A percentile compares a stretch with the other conserved stretches of the same genome.
These are phyloP conservation scores for Diplosoma virens DNA, from an alignment of 23 tunicate species.

Conservation along the genomic window DNA sequence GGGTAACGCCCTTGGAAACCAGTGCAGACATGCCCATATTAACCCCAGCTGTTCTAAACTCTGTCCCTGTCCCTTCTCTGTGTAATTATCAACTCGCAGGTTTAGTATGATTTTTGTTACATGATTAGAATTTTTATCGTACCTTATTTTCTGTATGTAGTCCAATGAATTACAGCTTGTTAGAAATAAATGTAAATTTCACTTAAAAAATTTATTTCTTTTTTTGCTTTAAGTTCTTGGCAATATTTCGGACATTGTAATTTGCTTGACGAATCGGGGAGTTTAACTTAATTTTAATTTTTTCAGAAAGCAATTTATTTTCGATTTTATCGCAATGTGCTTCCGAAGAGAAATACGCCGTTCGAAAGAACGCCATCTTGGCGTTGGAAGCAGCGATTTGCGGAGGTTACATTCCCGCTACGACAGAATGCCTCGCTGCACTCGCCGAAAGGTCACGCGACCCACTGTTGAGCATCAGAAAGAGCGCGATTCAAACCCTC, in stretches of 20 bases:
- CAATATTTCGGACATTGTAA: not conserved
- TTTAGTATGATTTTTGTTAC: not conserved
- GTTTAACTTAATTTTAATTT: too few relatives aligned
- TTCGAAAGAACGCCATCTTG: constrained; percentile 59
- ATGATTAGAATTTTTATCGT: not conserved
- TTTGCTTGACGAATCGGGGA: too few relatives aligned
- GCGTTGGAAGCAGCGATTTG: constrained; percentile 48
- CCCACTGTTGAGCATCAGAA: constrained; percentile 68
- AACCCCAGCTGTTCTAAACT: constrained; percentile 37
- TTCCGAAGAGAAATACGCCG: constrained; percentile 50
- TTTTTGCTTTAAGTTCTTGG: too few relatives aligned
- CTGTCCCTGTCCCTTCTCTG: constrained; percentile 39
- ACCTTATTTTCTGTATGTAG: too few relatives aligned
- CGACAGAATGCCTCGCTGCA: constrained; percentile 21
- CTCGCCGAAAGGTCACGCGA: constrained; percentile 46
- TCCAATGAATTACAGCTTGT: too few relatives aligned
- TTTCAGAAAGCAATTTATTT: constrained; percentile 20
- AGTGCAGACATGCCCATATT: constrained; percentile 4
- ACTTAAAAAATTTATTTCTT: too few relatives aligned
- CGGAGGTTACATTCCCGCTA: constrained; percentile 34
- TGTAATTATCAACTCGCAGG: not conserved
- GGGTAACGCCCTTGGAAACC: constrained; percentile 12
- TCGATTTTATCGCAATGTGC: constrained; percentile 31
- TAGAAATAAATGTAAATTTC: too few relatives aligned
- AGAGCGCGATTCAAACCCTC: constrained; percentile 53